phyloP scores from a whole-genome alignment of 2,113 vertebrate species.

The Azemiops feae region DNA sequence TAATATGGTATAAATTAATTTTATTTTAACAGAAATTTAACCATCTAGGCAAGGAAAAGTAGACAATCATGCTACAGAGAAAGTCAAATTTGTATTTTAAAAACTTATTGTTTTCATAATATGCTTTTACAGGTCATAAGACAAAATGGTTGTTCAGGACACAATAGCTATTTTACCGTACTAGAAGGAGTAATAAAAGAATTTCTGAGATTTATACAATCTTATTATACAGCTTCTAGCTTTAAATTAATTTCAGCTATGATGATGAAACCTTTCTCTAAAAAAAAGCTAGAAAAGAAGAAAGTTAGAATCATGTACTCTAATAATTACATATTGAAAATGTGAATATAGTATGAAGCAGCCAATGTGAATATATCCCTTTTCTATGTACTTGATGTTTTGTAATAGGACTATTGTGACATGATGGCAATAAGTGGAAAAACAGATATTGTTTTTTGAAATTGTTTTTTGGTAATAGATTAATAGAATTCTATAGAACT shows the following conservation, averaged over 20 bases:
- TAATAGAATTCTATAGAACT: neutral
- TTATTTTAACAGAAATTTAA: neutral
- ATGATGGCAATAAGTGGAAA: neutral
- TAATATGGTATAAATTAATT: conserved; percentile 15
- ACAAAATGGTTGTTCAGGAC: neutral
- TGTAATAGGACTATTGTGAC: neutral
- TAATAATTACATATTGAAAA: neutral
- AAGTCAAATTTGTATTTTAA: neutral
- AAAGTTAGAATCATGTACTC: neutral
- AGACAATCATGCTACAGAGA: neutral
- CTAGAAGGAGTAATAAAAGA: neutral
- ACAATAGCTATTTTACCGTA: neutral
- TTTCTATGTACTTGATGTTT: neutral
- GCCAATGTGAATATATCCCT: neutral
- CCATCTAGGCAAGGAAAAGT: neutral
- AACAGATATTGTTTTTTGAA: neutral
- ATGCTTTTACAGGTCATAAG: neutral
- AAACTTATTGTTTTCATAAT: neutral
- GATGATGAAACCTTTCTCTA: neutral
- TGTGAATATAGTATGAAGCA: neutral
- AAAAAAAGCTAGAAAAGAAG: neutral
- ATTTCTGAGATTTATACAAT: neutral
- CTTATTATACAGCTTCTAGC: neutral
- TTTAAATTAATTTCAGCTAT: neutral
- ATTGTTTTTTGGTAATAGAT: neutral